These are phyloP conservation scores for Botrylloides violaceus DNA, from an alignment of 23 tunicate species.

Conservation along the genomic window DNA sequence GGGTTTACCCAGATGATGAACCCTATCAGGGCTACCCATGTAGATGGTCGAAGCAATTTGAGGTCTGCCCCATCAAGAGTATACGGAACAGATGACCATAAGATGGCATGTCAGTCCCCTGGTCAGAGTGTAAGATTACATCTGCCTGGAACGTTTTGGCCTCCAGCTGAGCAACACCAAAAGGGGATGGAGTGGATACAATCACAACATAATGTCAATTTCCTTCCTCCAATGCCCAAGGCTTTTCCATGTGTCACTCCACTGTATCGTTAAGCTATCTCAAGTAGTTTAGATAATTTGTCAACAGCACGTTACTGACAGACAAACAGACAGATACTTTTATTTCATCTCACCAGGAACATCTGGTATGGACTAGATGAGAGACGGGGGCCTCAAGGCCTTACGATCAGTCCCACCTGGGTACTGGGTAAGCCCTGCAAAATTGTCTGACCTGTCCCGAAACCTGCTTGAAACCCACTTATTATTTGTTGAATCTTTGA, in stretches of 20 bases:
- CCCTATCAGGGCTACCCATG: background rate
- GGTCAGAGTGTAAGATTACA: conserved; percentile 37
- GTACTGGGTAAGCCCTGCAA: too few species aligned
- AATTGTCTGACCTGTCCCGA: too few species aligned
- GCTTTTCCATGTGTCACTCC: conserved; percentile 51
- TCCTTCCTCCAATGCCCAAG: conserved; percentile 76
- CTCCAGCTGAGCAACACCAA: conserved; percentile 74
- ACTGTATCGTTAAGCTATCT: conserved; percentile 9
- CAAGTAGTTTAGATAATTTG: too few species aligned
- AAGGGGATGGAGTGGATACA: conserved; percentile 44
- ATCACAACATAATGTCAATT: conserved; percentile 50
- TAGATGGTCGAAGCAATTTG: background rate
- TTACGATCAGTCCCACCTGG: too few species aligned
- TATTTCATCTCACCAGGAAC: too few species aligned
- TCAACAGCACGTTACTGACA: too few species aligned
- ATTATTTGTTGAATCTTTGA: background rate
- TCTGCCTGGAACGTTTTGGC: conserved; percentile 57
- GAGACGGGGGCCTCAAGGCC: too few species aligned
- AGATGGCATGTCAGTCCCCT: conserved; percentile 19
- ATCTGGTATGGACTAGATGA: too few species aligned
- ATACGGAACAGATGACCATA: background rate
- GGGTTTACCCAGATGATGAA: background rate
- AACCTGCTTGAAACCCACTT: too few species aligned
- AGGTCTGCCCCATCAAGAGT: conserved; percentile 12
- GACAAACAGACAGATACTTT: too few species aligned